Conservation (phyloP, 2,113 vertebrate genomes). For the Odobenus rosmarus region DNA sequence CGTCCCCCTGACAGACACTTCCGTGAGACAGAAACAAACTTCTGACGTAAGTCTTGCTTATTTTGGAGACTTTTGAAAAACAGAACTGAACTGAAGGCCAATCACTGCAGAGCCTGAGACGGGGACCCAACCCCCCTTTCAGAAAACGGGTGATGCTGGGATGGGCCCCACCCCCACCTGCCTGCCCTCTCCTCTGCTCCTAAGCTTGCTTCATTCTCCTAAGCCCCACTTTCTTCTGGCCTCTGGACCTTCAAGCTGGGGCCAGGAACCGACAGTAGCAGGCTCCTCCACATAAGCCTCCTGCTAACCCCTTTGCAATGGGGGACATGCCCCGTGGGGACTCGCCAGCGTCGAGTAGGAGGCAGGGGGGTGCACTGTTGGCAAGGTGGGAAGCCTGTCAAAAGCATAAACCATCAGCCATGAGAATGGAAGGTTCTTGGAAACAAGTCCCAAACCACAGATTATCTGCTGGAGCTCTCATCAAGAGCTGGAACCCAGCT, state of each 20-base stretch:
- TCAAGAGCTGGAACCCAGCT: fast-evolving
- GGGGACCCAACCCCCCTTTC: neutral
- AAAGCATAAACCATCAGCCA: no score
- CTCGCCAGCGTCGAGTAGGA: neutral
- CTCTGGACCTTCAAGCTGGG: neutral
- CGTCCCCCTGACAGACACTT: neutral
- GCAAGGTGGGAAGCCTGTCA: neutral
- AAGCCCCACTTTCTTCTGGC: neutral
- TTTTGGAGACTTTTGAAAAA: neutral
- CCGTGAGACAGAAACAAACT: neutral
- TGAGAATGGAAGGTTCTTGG: neutral
- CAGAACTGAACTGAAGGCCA: neutral
- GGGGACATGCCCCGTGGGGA: neutral
- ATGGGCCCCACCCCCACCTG: neutral
- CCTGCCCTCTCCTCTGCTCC: neutral
- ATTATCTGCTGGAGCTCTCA: neutral
- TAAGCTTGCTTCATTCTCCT: neutral
- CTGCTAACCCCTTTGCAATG: fast-evolving
- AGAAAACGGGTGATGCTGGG: neutral
- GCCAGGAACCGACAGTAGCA: neutral
- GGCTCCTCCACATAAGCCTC: neutral
- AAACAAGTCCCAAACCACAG: neutral
- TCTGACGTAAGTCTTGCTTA: neutral
- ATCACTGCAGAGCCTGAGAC: neutral
- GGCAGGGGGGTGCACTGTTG: neutral